A percentile compares a stretch with the other conserved stretches of the same genome.
These are phyloP conservation scores for Penelope pileata DNA, from an alignment of 2,113 vertebrate genomes.

Conservation along the genomic window DNA sequence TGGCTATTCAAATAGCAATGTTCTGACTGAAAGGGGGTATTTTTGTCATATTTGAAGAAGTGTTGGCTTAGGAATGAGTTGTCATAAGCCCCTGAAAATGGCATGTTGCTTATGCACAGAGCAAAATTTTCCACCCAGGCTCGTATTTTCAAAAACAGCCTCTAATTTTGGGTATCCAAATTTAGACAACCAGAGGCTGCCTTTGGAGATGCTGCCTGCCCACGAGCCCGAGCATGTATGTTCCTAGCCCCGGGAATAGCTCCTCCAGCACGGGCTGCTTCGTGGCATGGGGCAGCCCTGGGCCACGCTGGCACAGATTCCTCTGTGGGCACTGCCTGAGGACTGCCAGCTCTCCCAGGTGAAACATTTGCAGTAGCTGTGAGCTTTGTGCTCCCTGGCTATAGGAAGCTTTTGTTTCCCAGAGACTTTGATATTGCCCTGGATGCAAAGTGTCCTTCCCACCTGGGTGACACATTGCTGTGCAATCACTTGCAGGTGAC, in stretches of 20 bases:
- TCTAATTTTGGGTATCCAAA: conserved; percentile 52
- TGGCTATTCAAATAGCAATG: background rate
- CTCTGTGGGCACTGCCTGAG: conserved; percentile 10
- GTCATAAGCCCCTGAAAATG: conserved; percentile 25
- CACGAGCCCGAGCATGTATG: background rate
- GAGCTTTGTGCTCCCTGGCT: background rate
- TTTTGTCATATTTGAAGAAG: background rate
- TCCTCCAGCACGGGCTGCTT: background rate
- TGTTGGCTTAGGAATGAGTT: background rate
- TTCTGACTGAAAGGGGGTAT: background rate
- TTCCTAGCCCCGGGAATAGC: conserved; percentile 11
- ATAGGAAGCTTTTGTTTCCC: background rate
- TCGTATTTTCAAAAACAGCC: background rate
- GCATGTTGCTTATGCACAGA: background rate
- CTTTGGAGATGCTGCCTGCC: background rate
- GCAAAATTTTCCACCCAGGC: conserved; percentile 16
- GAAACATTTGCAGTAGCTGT: background rate
- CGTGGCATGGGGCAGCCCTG: background rate
- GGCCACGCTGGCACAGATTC: conserved; percentile 4
- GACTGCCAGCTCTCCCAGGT: background rate
- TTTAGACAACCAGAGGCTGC: background rate
- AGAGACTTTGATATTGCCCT: background rate
- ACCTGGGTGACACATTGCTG: background rate
- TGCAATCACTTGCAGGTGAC: background rate
- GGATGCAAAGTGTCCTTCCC: background rate